phyloP scores from a whole-genome alignment of 2,888 invertebrate species.

The Habrosyne pyritoides region DNA sequence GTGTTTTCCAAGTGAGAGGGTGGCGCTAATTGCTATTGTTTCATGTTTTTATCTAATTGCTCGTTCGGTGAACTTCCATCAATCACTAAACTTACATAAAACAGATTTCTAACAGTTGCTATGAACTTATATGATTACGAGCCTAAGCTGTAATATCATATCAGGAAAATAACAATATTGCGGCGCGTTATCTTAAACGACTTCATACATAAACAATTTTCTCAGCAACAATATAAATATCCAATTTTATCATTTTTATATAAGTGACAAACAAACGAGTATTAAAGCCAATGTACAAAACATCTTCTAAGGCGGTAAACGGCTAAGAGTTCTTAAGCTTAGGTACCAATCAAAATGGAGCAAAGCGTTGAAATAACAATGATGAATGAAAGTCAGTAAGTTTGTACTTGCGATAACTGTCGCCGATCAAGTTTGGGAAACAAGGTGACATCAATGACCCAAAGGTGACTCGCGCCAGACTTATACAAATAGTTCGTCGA shows the following conservation, averaged over 20 bases:
- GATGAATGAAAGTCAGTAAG: constrained; percentile 63
- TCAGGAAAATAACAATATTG: background rate
- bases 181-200: background rate
- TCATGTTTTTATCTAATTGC: too few species aligned
- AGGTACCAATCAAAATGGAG: constrained; percentile 27
- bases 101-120: too few species aligned
- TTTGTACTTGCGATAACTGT: constrained; percentile 63
- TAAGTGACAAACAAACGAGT: background rate
- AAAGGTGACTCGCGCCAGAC: constrained; percentile 70
- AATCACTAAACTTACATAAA: too few species aligned
- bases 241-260: background rate
- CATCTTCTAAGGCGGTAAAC: constrained; percentile 23
- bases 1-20: too few species aligned
- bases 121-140: too few species aligned
- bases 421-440: constrained; percentile 74
- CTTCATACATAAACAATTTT: background rate
- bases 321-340: constrained; percentile 15
- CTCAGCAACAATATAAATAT: background rate
- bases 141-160: background rate
- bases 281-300: constrained; percentile 16
- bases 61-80: too few species aligned
- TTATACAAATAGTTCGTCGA: constrained; percentile 65
- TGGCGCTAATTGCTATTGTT: too few species aligned
- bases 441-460: constrained; percentile 78
- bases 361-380: constrained; percentile 43